A percentile compares a stretch with the other conserved stretches of the same genome.
Conservation (phyloP, 2,113 vertebrate genomes). For the Zingel zingel region DNA sequence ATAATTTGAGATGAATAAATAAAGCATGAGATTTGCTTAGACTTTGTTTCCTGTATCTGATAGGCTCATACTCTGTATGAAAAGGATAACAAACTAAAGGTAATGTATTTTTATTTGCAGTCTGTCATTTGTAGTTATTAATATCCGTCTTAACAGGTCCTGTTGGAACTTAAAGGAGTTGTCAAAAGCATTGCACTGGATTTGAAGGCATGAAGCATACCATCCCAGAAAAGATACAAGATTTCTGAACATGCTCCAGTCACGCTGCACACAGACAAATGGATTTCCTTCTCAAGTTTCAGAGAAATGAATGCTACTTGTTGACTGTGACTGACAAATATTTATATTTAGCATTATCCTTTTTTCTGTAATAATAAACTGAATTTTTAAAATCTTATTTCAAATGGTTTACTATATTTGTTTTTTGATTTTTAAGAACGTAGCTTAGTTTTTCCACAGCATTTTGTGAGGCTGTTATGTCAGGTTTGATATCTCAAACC, state of each 20-base stretch:
- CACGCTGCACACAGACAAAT: neutral
- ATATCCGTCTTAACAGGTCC: slow-evolving; percentile 68
- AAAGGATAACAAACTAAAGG: neutral
- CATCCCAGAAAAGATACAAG: neutral
- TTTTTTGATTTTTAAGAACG: neutral
- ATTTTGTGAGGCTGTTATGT: slow-evolving; percentile 3
- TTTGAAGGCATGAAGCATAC: neutral
- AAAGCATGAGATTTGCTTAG: neutral
- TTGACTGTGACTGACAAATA: neutral
- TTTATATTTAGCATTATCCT: neutral
- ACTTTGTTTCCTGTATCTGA: neutral
- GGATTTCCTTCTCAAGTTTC: neutral
- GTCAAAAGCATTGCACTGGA: slow-evolving; percentile 58
- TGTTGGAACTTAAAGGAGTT: slow-evolving; percentile 70
- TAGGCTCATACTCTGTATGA: neutral
- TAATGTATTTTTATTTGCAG: neutral
- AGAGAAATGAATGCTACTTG: neutral
- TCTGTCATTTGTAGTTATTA: neutral
- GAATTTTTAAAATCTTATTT: neutral
- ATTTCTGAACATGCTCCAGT: neutral
- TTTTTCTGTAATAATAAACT: neutral
- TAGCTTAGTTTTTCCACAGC: neutral
- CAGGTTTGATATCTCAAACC: neutral
- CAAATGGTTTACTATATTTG: neutral
- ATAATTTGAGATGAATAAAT: neutral